Conservation (phyloP, 2,113 vertebrate genomes). For the Pygoscelis adeliae region DNA sequence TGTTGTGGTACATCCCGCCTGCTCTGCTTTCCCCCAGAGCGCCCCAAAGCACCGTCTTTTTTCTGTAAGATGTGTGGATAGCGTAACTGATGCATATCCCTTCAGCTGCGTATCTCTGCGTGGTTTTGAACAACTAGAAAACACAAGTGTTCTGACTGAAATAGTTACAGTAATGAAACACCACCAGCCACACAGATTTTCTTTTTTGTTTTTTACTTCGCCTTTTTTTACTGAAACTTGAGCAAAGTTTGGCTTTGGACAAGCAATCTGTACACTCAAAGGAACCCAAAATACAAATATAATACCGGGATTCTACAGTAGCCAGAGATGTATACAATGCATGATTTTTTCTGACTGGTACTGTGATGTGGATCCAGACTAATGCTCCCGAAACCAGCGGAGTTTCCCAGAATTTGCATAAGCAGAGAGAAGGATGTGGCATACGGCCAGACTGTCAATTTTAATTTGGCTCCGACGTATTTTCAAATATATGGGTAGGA, state of each 20-base stretch:
- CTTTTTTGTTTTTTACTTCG: background rate
- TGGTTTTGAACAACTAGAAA: background rate
- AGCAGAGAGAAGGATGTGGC: background rate
- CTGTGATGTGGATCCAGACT: background rate
- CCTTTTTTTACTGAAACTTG: background rate
- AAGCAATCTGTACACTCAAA: background rate
- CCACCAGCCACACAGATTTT: background rate
- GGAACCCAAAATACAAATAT: background rate
- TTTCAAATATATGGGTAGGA: background rate
- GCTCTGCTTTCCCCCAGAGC: background rate
- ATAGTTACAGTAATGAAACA: background rate
- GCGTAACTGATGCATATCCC: background rate
- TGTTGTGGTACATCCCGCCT: background rate
- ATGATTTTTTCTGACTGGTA: background rate
- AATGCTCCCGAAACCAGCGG: background rate
- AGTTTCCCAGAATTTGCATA: background rate
- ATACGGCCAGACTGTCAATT: background rate
- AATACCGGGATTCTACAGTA: background rate
- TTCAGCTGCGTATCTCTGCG: background rate
- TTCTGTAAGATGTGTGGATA: background rate
- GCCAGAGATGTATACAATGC: background rate
- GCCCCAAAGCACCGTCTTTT: background rate
- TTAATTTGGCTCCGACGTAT: conserved; percentile 4
- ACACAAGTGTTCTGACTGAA: background rate
- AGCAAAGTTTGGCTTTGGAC: background rate